These are phyloP conservation scores for Prinia subflava DNA, from an alignment of 2,113 vertebrate genomes.

Conservation along the genomic window DNA sequence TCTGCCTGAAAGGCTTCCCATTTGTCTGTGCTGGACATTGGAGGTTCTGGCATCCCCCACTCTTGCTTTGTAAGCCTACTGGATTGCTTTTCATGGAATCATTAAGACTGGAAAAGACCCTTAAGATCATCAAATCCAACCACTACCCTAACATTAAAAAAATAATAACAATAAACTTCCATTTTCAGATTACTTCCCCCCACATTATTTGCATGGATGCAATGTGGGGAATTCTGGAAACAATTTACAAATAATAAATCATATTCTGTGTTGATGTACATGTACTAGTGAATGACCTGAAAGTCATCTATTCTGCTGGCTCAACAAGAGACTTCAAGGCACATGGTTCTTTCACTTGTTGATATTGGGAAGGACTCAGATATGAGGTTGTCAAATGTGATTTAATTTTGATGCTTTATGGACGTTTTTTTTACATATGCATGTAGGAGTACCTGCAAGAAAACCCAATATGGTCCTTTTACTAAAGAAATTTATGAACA, in stretches of 20 bases:
- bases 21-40: fast-evolving
- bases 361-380: not conserved
- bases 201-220: not conserved
- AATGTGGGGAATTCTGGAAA: not conserved
- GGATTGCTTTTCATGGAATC: not conserved
- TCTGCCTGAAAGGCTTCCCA: not conserved
- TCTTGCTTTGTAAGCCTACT: not conserved
- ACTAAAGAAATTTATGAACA: not conserved
- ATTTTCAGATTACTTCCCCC: not conserved
- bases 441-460: not conserved
- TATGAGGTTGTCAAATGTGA: not conserved
- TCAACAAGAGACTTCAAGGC: not conserved
- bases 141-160: not conserved
- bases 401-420: not conserved
- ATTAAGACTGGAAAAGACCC: not conserved
- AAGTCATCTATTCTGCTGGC: not conserved
- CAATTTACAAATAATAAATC: not conserved
- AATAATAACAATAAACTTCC: not conserved
- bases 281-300: not conserved
- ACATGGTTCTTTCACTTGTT: not conserved
- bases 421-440: not conserved
- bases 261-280: not conserved
- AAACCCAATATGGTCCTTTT: not conserved
- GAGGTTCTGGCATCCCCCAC: not conserved
- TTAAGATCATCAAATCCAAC: not conserved